Evolutionary conservation across 2,888 invertebrate species (phyloP).

Genomic region (Nomada flava): DNA sequence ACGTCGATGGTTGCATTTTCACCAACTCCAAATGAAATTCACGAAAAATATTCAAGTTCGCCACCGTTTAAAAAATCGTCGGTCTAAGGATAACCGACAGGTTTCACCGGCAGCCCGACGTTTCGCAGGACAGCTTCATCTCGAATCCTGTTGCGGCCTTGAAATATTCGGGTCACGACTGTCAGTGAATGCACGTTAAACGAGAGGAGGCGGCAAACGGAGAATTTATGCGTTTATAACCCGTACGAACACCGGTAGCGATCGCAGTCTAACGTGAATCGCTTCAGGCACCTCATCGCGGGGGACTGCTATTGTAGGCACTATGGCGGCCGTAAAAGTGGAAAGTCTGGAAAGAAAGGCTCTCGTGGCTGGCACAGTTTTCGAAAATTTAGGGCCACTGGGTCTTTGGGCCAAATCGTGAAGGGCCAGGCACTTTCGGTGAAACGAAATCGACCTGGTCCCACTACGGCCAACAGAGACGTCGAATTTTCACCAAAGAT

Average conservation of each 20-base stretch:
- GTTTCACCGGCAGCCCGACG: not conserved
- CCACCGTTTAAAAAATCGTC: no score
- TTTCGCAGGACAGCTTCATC: not conserved
- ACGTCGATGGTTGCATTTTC: no score
- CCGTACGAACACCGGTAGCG: slow-evolving; percentile 63
- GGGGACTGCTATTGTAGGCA: slow-evolving; percentile 35
- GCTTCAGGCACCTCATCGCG: slow-evolving; percentile 34
- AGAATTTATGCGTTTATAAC: slow-evolving; percentile 65
- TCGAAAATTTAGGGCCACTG: slow-evolving; percentile 70
- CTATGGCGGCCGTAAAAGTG: slow-evolving; percentile 62
- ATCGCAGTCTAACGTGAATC: slow-evolving; percentile 31
- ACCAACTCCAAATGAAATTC: no score
- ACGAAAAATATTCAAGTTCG: no score
- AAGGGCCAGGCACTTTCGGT: not conserved
- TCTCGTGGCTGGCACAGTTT: slow-evolving; percentile 63
- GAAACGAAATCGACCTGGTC: not conserved
- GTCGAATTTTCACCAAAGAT: slow-evolving; percentile 44
- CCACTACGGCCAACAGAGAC: not conserved
- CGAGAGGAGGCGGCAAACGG: not conserved
- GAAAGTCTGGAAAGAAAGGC: slow-evolving; percentile 57
- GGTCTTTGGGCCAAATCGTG: slow-evolving; percentile 62
- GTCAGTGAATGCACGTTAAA: not conserved
- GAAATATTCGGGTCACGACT: slow-evolving; percentile 34
- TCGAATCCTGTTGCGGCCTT: not conserved
- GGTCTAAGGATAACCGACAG: not conserved